Evolutionary conservation across 2,113 vertebrate genomes (phyloP).

Genomic region (Probosciger aterrimus): DNA sequence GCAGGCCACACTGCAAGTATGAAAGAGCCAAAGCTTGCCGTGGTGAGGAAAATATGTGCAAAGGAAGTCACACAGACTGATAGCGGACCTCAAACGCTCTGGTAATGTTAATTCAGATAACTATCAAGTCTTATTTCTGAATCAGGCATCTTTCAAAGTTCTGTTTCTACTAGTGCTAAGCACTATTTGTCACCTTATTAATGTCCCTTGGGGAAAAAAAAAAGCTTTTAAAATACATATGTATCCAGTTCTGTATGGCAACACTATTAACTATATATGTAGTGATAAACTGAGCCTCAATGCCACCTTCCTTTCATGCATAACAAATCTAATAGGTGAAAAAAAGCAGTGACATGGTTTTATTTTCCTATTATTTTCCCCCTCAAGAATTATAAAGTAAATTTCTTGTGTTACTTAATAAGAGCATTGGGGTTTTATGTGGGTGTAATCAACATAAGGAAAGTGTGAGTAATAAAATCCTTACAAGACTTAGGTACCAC

Average conservation of each 20-base stretch:
- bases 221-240: background rate
- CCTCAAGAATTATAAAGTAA: slow-evolving; percentile 49
- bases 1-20: background rate
- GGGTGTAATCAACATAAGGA: slow-evolving; percentile 49
- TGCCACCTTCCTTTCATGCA: slow-evolving; percentile 36
- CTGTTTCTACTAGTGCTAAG: background rate
- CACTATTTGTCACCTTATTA: slow-evolving; percentile 3
- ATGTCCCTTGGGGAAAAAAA: background rate
- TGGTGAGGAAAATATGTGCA: slow-evolving; percentile 44
- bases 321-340: slow-evolving; percentile 49
- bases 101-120: slow-evolving; percentile 53
- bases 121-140: slow-evolving; percentile 41
- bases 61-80: slow-evolving; percentile 56
- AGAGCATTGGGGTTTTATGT: slow-evolving; percentile 56
- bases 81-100: slow-evolving; percentile 39
- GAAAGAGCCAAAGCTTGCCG: slow-evolving; percentile 18
- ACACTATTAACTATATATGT: background rate
- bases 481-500: slow-evolving; percentile 36
- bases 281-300: background rate
- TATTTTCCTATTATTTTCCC: slow-evolving; percentile 67
- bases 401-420: slow-evolving; percentile 64
- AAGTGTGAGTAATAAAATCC: slow-evolving; percentile 64
- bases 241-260: background rate
- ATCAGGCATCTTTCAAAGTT: slow-evolving; percentile 14
- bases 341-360: background rate